Conservation (phyloP, 2,888 invertebrate genomes). For the Caenorhabditis sulstoni region DNA sequence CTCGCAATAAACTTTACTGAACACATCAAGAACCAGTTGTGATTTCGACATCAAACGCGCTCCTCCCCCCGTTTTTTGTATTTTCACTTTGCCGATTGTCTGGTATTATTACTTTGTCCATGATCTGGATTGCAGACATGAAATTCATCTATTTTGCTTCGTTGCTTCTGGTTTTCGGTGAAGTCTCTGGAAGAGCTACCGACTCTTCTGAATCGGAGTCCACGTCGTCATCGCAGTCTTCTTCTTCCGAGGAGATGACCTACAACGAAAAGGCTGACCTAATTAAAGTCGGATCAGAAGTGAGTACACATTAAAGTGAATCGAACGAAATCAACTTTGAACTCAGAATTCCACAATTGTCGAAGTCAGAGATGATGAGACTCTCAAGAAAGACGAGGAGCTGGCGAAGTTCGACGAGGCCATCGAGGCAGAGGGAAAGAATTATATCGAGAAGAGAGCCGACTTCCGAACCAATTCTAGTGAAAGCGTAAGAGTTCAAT, state of each 20-base stretch:
- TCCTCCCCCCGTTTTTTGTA: not conserved
- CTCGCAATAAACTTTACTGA: too few relatives aligned
- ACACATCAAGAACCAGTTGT: too few relatives aligned
- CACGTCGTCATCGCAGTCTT: conserved; percentile 27
- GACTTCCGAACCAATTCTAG: conserved; percentile 13
- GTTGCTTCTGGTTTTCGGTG: conserved; percentile 1
- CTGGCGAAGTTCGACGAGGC: conserved; percentile 43
- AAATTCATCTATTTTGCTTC: conserved; percentile 14
- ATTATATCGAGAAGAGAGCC: conserved; percentile 28
- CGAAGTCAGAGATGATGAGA: conserved; percentile 31
- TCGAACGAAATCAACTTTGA: too few relatives aligned
- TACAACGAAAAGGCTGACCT: conserved; percentile 24
- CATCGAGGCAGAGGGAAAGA: conserved; percentile 34
- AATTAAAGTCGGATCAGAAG: conserved; percentile 14
- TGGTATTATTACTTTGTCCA: too few relatives aligned
- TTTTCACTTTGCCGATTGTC: not conserved
- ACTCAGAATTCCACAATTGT: conserved; percentile 32
- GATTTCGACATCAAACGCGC: too few relatives aligned
- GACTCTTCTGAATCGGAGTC: conserved; percentile 44
- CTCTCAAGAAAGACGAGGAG: conserved; percentile 3
- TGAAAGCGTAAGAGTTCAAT: conserved; percentile 16
- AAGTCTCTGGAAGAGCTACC: conserved; percentile 29
- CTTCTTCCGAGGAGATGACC: conserved; percentile 35
- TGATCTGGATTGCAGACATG: conserved; percentile 17
- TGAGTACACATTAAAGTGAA: not conserved